Conservation (phyloP, 2,888 invertebrate species). For the Sesia apiformis region DNA sequence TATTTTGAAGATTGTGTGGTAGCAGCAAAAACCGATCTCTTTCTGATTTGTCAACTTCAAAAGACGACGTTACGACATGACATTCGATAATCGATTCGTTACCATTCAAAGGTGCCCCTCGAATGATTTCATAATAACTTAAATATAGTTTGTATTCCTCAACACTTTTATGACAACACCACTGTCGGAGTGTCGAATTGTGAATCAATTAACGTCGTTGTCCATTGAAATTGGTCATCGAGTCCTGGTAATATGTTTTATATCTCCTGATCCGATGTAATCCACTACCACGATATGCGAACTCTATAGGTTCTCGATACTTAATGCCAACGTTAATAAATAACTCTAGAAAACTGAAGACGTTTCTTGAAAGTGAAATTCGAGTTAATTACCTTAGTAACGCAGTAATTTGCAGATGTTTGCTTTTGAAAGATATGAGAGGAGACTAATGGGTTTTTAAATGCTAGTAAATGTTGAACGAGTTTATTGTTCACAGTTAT, state of each 20-base stretch:
- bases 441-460: conserved; percentile 1
- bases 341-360: neutral
- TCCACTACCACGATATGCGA: too few species aligned
- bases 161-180: conserved; percentile 4
- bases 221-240: neutral
- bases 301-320: too few species aligned
- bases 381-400: conserved; percentile 4
- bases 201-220: conserved; percentile 26
- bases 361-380: conserved; percentile 17
- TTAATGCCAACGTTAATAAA: too few species aligned
- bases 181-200: conserved; percentile 22
- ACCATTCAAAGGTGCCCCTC: neutral
- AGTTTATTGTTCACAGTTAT: neutral
- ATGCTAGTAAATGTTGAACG: neutral
- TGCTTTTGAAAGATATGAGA: conserved; percentile 6
- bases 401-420: neutral
- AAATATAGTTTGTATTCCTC: conserved; percentile 35
- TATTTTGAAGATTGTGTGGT: too few species aligned
- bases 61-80: conserved; percentile 10
- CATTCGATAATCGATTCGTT: conserved; percentile 25
- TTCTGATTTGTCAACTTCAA: too few species aligned
- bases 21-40: too few species aligned
- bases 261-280: too few species aligned
- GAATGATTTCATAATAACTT: conserved; percentile 42
- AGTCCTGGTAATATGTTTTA: too few species aligned